Evolutionary conservation across 37 sponge, comb jelly and placozoan species (phyloP).

Genomic region (Hormiphora californensis): DNA sequence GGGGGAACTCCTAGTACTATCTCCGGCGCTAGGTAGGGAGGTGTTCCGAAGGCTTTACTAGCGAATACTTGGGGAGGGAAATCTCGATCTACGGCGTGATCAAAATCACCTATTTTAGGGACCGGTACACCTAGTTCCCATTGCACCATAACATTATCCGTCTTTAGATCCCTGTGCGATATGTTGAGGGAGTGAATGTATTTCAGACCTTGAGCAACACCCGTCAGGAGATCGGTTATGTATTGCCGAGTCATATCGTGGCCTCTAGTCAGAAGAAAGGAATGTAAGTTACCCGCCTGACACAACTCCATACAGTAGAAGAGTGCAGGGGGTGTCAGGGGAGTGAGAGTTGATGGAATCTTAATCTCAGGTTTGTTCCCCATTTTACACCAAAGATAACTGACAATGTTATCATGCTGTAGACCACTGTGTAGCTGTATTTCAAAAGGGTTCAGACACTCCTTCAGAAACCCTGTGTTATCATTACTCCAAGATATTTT

Average conservation of each 20-base stretch:
- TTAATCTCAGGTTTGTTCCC: not conserved
- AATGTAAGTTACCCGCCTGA: not conserved
- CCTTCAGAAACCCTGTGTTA: not conserved
- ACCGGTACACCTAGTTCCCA: not conserved
- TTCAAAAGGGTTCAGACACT: constrained; percentile 22
- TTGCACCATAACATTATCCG: constrained; percentile 6
- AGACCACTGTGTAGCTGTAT: constrained; percentile 12
- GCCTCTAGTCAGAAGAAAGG: not conserved
- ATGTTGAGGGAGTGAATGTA: not conserved
- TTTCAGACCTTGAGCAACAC: not conserved
- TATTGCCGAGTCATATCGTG: not conserved
- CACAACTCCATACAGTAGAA: constrained; percentile 55
- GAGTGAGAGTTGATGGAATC: too few relatives aligned
- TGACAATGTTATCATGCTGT: not conserved
- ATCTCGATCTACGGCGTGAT: constrained; percentile 25
- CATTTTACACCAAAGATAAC: not conserved
- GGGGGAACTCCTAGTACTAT: not conserved
- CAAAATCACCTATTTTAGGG: constrained; percentile 37
- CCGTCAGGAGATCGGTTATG: not conserved
- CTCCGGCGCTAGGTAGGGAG: constrained; percentile 24
- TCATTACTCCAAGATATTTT: not conserved
- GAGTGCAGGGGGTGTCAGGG: not conserved
- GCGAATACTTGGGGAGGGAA: too few relatives aligned
- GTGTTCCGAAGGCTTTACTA: not conserved
- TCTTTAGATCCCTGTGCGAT: constrained; percentile 30